A percentile compares a stretch with the other conserved stretches of the same genome.
Evolutionary conservation across 1,140 invertebrate genomes (phyloP).

Genomic region (Scaptomyza graminum): DNA sequence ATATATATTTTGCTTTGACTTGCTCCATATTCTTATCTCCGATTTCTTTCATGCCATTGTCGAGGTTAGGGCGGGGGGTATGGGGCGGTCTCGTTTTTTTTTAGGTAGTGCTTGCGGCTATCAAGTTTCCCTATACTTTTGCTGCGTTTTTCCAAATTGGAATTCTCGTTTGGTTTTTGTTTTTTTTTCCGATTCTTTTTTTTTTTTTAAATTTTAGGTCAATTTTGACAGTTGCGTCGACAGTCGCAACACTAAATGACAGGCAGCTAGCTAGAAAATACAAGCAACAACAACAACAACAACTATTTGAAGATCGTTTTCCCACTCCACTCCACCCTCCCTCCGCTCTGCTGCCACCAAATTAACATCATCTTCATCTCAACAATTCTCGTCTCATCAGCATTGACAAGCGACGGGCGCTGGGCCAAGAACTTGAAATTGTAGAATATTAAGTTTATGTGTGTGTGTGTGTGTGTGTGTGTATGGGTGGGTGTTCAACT

Average conservation of each 20-base stretch:
- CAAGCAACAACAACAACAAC: conserved; percentile 16
- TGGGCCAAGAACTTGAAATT: conserved; percentile 79
- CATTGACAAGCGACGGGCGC: conserved; percentile 61
- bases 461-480: background rate
- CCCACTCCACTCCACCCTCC: background rate
- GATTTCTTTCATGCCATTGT: conserved; percentile 20
- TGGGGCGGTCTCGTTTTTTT: background rate
- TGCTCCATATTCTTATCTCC: conserved; percentile 50
- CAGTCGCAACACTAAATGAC: conserved; percentile 62
- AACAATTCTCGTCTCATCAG: background rate
- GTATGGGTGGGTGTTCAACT: conserved; percentile 25
- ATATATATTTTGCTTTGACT: conserved; percentile 21
- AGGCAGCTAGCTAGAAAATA: conserved; percentile 33
- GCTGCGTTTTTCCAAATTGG: conserved; percentile 50
- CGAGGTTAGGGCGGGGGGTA: too few species aligned
- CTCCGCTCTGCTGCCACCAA: conserved; percentile 14
- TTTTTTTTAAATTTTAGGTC: conserved; percentile 75
- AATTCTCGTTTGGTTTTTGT: conserved; percentile 36
- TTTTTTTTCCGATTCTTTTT: conserved; percentile 69
- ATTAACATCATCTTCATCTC: conserved; percentile 13
- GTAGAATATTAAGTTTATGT: conserved; percentile 23
- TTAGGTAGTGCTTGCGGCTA: conserved; percentile 43
- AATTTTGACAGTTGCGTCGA: conserved; percentile 78
- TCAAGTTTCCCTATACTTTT: conserved; percentile 49
- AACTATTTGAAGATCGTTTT: conserved; percentile 51